Evolutionary conservation across 2,797 vertebrate species (phyloP).

Genomic region (Rhincodon typus): DNA sequence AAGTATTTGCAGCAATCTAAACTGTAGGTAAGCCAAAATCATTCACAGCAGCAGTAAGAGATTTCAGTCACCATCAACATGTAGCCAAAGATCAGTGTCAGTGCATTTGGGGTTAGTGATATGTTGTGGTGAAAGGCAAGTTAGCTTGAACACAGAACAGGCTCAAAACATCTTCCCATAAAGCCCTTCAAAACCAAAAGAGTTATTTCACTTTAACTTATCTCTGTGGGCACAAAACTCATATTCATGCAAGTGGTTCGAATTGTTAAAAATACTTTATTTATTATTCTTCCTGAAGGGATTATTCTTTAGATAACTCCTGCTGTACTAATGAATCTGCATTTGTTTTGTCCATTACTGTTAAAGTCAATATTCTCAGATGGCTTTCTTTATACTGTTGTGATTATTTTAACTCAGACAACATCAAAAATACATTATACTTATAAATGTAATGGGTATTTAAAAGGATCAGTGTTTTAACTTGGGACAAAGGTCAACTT

Average conservation of each 20-base stretch:
- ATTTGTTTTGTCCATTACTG: slow-evolving; percentile 14
- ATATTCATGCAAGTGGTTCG: background rate
- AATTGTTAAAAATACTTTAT: background rate
- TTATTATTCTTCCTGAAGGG: slow-evolving; percentile 14
- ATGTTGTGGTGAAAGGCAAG: background rate
- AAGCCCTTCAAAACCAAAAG: background rate
- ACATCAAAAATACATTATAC: background rate
- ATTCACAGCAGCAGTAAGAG: background rate
- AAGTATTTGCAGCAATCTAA: background rate
- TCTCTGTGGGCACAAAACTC: background rate
- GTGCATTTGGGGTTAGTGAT: background rate
- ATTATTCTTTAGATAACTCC: background rate
- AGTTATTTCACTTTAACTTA: background rate
- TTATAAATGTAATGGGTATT: background rate
- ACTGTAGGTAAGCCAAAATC: background rate
- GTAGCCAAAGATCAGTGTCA: background rate
- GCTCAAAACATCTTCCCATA: background rate
- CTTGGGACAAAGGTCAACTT: background rate
- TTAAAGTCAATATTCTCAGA: slow-evolving; percentile 5
- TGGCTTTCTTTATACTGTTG: background rate
- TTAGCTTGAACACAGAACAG: background rate
- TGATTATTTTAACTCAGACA: background rate
- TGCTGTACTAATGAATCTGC: slow-evolving; percentile 6
- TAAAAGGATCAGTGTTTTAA: background rate
- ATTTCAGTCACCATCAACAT: background rate